Conservation (phyloP, 1,140 invertebrate species). For the Bombus confusus region DNA sequence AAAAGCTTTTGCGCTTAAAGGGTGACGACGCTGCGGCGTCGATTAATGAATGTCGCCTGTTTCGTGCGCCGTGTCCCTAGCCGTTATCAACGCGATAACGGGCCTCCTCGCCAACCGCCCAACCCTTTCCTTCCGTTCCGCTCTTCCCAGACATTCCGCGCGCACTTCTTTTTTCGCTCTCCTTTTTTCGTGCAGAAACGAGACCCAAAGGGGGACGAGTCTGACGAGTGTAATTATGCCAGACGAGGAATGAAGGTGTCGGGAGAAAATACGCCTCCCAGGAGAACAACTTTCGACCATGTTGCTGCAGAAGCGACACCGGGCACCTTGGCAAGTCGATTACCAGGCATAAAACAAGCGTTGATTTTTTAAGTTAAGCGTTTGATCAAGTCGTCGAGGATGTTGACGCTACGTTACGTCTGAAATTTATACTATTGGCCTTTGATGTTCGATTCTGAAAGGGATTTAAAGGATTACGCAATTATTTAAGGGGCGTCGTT, state of each 20-base stretch:
- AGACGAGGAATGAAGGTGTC: background rate
- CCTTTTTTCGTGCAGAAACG: background rate
- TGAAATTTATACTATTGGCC: too few species aligned
- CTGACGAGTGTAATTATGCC: conserved; percentile 49
- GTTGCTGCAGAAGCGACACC: too few species aligned
- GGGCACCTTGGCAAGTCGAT: background rate
- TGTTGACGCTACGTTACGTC: background rate
- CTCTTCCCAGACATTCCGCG: background rate
- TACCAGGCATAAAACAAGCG: background rate
- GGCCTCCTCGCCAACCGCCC: background rate
- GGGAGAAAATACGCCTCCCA: conserved; percentile 3
- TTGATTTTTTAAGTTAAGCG: background rate
- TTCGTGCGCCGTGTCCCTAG: conserved; percentile 8
- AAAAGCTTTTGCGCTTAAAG: conserved; percentile 65
- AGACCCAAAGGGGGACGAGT: conserved; percentile 22
- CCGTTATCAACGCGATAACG: conserved; percentile 58
- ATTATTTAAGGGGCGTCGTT: too few species aligned
- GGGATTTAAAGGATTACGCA: too few species aligned
- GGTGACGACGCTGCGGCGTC: conserved; percentile 55
- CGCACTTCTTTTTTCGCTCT: background rate
- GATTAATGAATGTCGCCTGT: conserved; percentile 65
- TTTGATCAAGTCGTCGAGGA: background rate
- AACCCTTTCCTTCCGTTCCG: background rate
- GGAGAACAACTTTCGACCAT: background rate
- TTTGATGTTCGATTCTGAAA: too few species aligned